Evolutionary conservation across 2,888 invertebrate species (phyloP), one percentile per base, ranked within the genome.

Genomic region (Noctuana brunneofusca): DNA sequence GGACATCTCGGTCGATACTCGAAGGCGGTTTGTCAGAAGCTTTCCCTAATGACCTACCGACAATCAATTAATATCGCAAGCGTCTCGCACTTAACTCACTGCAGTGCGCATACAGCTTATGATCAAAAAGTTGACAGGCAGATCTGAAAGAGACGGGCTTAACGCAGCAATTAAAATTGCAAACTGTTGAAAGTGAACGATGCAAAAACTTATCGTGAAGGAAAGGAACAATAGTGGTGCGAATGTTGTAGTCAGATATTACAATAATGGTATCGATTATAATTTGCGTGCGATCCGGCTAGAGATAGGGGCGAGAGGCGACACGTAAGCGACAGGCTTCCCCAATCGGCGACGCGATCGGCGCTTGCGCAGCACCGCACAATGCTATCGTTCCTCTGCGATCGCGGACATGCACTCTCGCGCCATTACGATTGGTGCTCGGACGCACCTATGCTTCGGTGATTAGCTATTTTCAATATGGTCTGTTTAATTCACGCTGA

Each of bases 241-340:
- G 84, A 87, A 82, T 86, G 87, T 87, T 84, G 83, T 83, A 84
- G 79, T 83, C 75, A 81, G 83, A 86, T 89, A 87, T 89, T 88
- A 90, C 90, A 90, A 91, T 91, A 91, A 89, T 90, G 89, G 90
- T 89, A 89, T 91, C 90, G 90, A 88, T 90, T 89, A 91, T 91
- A 91, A 91, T 91, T 91, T 90, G 90, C 90, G 90, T 91, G 89
- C 86, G 90, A 91, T 90, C 82, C 83, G 81, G 81, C 78, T 69
- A 67, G 81, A 80, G 90, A 89, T 90, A 90, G 75, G 77, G 80
- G 79, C 76, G 79, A 75, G 80, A 84, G 83, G 86, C 87, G 89
- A 89, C 89, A 85, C 80, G 83, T 87, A 87, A 89, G 87, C 87
- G 90, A 90, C 89, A 89, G 89, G 81, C 83, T 78, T 75, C 75